Conservation (phyloP, 2,888 invertebrate species). For the Eudasyphora cyanicolor region DNA sequence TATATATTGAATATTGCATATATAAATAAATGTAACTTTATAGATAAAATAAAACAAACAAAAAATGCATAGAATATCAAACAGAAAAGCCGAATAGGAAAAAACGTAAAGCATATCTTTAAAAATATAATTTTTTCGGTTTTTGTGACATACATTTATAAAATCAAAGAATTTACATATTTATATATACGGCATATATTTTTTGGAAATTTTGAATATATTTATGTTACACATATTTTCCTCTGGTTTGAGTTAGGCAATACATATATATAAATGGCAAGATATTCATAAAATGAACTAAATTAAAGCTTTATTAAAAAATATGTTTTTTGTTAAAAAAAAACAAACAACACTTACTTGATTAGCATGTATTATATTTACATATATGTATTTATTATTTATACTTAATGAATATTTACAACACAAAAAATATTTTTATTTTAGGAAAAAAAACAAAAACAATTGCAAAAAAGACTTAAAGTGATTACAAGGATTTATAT, state of each 20-base stretch:
- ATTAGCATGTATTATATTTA: background rate
- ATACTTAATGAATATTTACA: background rate
- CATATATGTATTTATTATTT: background rate
- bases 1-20: constrained; percentile 33
- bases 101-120: constrained; percentile 1
- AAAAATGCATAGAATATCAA: constrained; percentile 2
- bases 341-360: background rate
- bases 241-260: background rate
- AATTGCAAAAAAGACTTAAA: background rate
- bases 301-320: constrained; percentile 17
- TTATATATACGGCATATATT: background rate
- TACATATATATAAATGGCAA: too few species aligned
- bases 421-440: background rate
- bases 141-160: background rate
- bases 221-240: background rate
- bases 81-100: too few species aligned
- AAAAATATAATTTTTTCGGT: background rate
- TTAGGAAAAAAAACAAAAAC: background rate
- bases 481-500: background rate
- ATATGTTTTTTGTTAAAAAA: background rate
- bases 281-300: constrained; percentile 3
- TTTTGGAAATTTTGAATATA: constrained; percentile 20
- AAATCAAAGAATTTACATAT: background rate
- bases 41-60: background rate
- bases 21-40: constrained; percentile 48